These are phyloP conservation scores for Argya squamiceps DNA, from an alignment of 2,797 vertebrate genomes.

Conservation along the genomic window DNA sequence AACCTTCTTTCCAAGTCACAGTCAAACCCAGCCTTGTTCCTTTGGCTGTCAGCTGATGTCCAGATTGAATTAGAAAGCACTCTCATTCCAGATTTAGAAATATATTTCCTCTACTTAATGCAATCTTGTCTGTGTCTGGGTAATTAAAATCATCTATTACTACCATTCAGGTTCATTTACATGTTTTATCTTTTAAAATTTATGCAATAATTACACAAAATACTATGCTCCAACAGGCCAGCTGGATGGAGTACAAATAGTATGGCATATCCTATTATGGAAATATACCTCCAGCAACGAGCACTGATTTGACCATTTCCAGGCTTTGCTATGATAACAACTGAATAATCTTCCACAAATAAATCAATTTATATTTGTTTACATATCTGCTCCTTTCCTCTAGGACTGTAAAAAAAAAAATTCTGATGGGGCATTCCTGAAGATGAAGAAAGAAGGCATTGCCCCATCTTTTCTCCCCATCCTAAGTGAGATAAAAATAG, in stretches of 20 bases:
- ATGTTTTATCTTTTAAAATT: slow-evolving; percentile 65
- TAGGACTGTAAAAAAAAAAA: background rate
- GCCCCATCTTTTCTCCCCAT: rapidly evolving
- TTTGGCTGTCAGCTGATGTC: slow-evolving; percentile 32
- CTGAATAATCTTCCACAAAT: background rate
- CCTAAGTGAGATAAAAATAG: background rate
- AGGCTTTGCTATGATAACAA: background rate
- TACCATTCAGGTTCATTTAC: slow-evolving; percentile 67
- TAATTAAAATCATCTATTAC: slow-evolving; percentile 70
- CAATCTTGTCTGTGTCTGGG: slow-evolving; percentile 63
- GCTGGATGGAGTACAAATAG: slow-evolving; percentile 54
- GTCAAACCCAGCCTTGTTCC: background rate
- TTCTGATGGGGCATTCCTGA: background rate
- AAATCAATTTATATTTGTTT: background rate
- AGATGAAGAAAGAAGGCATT: background rate
- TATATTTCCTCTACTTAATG: slow-evolving; percentile 71
- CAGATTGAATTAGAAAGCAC: slow-evolving; percentile 69
- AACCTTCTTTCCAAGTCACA: background rate
- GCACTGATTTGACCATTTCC: background rate
- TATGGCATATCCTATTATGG: background rate
- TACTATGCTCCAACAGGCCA: slow-evolving; percentile 21
- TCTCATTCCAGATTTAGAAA: slow-evolving; percentile 54
- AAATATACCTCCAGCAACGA: background rate
- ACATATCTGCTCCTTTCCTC: background rate
- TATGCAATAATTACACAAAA: slow-evolving; percentile 64